A percentile compares a stretch with the other conserved stretches of the same genome.
Evolutionary conservation across 2,797 vertebrate genomes (phyloP).

Genomic region (Microhierax caerulescens): DNA sequence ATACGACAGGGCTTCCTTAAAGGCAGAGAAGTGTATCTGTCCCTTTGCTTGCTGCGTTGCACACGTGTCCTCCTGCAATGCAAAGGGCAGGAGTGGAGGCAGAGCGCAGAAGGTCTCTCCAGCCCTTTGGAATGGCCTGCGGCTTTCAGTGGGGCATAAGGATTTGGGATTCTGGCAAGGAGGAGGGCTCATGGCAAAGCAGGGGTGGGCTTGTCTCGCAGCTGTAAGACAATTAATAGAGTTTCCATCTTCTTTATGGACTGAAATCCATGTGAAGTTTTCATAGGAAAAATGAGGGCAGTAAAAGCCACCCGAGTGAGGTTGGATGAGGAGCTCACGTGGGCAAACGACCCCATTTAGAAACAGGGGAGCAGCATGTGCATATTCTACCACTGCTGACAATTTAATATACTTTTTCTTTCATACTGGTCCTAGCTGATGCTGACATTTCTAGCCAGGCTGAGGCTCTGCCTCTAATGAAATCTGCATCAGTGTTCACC

Average conservation of each 20-base stretch:
- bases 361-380: neutral
- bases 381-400: neutral
- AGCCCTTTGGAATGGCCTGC: neutral
- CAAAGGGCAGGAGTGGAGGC: neutral
- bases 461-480: neutral
- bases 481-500: neutral
- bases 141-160: neutral
- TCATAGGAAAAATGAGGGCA: neutral
- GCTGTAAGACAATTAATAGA: neutral
- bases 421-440: neutral
- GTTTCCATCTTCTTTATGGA: neutral
- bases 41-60: accelerated
- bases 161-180: neutral
- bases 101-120: neutral
- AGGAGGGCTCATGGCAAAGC: neutral
- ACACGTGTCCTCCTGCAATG: accelerated
- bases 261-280: neutral
- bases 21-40: neutral
- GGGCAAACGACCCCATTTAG: neutral
- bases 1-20: neutral
- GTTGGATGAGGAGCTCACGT: neutral
- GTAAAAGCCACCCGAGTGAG: neutral
- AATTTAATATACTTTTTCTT: neutral
- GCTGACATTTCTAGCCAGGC: neutral
- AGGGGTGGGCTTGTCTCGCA: neutral